phyloP scores from a whole-genome alignment of 2,888 invertebrate genomes.

The Rhorus exstirpatorius region DNA sequence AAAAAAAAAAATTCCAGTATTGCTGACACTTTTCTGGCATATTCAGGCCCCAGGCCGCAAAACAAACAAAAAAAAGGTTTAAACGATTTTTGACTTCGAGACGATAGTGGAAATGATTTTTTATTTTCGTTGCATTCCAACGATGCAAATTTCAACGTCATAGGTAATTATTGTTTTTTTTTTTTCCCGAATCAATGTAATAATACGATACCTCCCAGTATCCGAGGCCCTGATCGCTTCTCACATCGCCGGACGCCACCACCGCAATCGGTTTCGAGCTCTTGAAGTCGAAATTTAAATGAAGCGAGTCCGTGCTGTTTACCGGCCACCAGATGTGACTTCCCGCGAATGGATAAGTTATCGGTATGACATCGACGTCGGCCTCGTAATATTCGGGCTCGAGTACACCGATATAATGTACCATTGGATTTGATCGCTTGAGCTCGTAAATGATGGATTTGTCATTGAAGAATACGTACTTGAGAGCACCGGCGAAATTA shows the following conservation, averaged over 20 bases:
- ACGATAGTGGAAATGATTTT: no score
- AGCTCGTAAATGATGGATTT: conserved; percentile 96
- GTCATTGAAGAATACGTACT: conserved; percentile 97
- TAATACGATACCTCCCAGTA: conserved; percentile 92
- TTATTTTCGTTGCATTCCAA: not conserved
- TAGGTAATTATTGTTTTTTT: not conserved
- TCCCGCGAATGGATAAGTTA: conserved; percentile 96
- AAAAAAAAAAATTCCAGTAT: no score
- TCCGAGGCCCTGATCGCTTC: conserved; percentile 90
- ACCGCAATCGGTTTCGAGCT: conserved; percentile 94
- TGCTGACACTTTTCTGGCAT: no score
- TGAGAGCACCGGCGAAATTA: conserved; percentile 94
- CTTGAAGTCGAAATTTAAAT: conserved; percentile 95
- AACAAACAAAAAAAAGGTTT: no score
- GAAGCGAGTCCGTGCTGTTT: conserved; percentile 91
- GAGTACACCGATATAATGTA: conserved; percentile 92
- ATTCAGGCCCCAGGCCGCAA: no score
- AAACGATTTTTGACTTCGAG: no score
- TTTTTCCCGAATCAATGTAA: not conserved
- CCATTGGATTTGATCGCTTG: conserved; percentile 94
- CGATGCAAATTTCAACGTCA: no score
- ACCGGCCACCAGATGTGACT: conserved; percentile 97
- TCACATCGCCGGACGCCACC: conserved; percentile 94
- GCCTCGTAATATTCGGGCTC: conserved; percentile 94
- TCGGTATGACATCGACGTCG: conserved; percentile 95